Percentiles rank a stretch among this genome's conserved stretches.
phyloP scores from a whole-genome alignment of 2,113 vertebrate genomes.

The Oenanthe oenanthe region DNA sequence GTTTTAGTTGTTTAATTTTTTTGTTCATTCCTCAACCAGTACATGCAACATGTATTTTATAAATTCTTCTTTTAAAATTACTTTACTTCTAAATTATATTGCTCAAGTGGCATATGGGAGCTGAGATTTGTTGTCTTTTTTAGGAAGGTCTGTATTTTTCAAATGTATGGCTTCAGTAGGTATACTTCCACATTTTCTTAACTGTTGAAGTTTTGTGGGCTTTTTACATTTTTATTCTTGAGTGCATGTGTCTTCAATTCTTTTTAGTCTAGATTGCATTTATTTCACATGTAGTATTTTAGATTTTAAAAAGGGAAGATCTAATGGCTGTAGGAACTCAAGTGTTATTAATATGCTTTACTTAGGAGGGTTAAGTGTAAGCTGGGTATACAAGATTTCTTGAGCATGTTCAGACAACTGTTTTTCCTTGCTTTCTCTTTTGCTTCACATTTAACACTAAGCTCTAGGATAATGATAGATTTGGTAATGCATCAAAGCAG shows the following conservation, averaged over 20 bases:
- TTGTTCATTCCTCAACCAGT: neutral
- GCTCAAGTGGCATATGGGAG: neutral
- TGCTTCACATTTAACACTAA: neutral
- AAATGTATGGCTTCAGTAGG: neutral
- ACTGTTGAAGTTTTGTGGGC: neutral
- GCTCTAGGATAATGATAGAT: neutral
- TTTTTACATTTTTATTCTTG: neutral
- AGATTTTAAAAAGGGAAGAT: neutral
- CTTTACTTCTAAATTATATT: neutral
- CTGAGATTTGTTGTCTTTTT: neutral
- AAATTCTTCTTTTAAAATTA: neutral
- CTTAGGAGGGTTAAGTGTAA: neutral
- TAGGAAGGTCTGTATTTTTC: neutral
- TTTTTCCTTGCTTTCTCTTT: neutral
- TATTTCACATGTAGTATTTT: neutral
- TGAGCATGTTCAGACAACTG: neutral
- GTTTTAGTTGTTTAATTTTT: neutral
- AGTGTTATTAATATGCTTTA: neutral
- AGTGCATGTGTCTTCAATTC: neutral
- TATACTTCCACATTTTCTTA: neutral
- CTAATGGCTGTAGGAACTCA: neutral
- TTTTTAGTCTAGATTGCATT: neutral
- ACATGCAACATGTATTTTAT: neutral
- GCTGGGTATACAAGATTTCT: neutral
- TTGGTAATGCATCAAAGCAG: neutral